Percentiles rank a stretch among this genome's conserved stretches.
Conservation (phyloP, 1,140 invertebrate species). For the Drosophila novamexicana region DNA sequence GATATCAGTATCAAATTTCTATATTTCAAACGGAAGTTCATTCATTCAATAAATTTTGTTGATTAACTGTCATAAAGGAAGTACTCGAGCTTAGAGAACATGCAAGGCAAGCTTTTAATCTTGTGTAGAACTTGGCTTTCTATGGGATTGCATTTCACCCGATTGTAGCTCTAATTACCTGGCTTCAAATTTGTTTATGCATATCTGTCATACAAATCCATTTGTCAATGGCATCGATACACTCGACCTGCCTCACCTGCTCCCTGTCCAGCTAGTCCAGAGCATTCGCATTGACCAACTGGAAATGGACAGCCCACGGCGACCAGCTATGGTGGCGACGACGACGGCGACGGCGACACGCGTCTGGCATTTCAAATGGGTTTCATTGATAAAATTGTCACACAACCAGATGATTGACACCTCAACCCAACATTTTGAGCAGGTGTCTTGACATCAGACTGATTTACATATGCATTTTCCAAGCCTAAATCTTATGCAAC, state of each 20-base stretch:
- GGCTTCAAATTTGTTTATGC: conserved; percentile 5
- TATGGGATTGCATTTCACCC: too few species aligned
- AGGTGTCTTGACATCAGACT: conserved; percentile 22
- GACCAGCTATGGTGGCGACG: not conserved
- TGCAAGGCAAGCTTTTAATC: conserved; percentile 18
- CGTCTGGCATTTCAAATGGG: conserved; percentile 51
- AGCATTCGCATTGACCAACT: conserved; percentile 10
- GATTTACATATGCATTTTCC: conserved; percentile 44
- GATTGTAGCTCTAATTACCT: not conserved
- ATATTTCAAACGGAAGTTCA: conserved; percentile 23
- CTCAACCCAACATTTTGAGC: conserved; percentile 40
- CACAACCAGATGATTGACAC: conserved; percentile 47
- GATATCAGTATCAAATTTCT: conserved; percentile 5
- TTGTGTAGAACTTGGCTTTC: not conserved
- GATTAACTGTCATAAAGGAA: conserved; percentile 13
- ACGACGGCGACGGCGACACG: conserved; percentile 10
- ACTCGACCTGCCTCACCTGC: not conserved
- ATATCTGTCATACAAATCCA: not conserved
- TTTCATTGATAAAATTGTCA: conserved; percentile 68
- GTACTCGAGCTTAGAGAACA: not conserved
- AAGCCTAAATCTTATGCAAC: conserved; percentile 41
- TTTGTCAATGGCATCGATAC: not conserved
- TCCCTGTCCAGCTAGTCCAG: not conserved
- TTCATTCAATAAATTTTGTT: conserved; percentile 33
- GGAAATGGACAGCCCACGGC: conserved; percentile 35